These are phyloP conservation scores for Osmoderma eremita DNA, from an alignment of 2,888 invertebrate species.

Conservation along the genomic window DNA sequence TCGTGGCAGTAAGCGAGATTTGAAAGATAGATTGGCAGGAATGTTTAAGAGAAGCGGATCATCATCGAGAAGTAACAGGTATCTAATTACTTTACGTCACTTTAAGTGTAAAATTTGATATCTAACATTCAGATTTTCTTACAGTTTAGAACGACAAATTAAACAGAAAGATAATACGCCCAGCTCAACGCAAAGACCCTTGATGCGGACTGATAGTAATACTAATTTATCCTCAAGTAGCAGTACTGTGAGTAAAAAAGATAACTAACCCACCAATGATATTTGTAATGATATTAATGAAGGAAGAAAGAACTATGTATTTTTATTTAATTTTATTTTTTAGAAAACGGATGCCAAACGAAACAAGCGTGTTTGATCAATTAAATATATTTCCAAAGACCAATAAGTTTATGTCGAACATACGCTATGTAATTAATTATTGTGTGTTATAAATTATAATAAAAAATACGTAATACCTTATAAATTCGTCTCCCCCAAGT, in stretches of 20 bases:
- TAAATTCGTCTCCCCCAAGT: conserved; percentile 20
- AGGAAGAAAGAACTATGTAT: too few relatives aligned
- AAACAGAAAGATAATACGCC: conserved; percentile 56
- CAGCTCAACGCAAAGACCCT: conserved; percentile 66
- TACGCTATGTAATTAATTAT: conserved; percentile 12
- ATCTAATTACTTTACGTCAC: conserved; percentile 42
- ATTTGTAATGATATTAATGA: too few relatives aligned
- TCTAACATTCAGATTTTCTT: conserved; percentile 37
- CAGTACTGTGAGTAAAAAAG: too few relatives aligned
- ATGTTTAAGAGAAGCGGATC: conserved; percentile 81
- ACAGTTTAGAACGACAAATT: conserved; percentile 58
- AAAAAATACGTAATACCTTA: neutral
- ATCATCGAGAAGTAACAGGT: conserved; percentile 76
- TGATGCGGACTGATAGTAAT: conserved; percentile 63
- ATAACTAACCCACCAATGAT: too few relatives aligned
- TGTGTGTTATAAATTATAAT: conserved; percentile 20
- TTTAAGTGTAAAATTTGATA: neutral
- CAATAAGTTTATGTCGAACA: conserved; percentile 13
- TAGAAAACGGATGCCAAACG: too few relatives aligned
- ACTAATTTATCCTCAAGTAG: conserved; percentile 4
- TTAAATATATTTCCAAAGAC: neutral
- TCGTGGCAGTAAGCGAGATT: conserved; percentile 76
- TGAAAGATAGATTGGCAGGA: conserved; percentile 82
- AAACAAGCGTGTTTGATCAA: too few relatives aligned
- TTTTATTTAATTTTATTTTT: too few relatives aligned